A percentile compares a stretch with the other conserved stretches of the same genome.
These are phyloP conservation scores for Pseudococcus jackbeardsleyi DNA, from an alignment of 2,888 invertebrate genomes.

Conservation along the genomic window DNA sequence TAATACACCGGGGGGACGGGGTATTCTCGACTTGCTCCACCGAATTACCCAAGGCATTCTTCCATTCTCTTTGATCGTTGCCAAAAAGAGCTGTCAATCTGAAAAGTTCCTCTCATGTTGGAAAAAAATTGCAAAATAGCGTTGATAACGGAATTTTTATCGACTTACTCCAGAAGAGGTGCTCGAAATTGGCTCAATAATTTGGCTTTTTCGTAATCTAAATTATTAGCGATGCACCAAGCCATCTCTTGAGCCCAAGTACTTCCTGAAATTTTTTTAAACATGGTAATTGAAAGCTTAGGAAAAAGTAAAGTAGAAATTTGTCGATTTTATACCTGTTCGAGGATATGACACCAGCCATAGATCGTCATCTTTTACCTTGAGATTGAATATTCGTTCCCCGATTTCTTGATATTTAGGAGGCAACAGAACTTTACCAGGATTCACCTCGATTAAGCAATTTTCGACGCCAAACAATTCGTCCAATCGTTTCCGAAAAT, in stretches of 20 bases:
- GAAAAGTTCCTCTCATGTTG: background rate
- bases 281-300: background rate
- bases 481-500: conserved; percentile 75
- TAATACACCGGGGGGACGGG: conserved; percentile 81
- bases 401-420: conserved; percentile 79
- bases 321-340: conserved; percentile 76
- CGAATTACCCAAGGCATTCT: conserved; percentile 76
- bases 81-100: conserved; percentile 76
- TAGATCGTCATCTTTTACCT: conserved; percentile 82
- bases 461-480: conserved; percentile 78
- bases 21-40: conserved; percentile 79
- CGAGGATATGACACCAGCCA: conserved; percentile 92
- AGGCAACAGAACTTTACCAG: conserved; percentile 80
- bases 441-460: conserved; percentile 81
- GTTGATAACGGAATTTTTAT: background rate
- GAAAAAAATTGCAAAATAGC: background rate
- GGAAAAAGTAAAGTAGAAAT: background rate
- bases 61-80: conserved; percentile 75
- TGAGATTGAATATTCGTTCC: conserved; percentile 79
- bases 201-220: conserved; percentile 83
- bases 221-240: conserved; percentile 86
- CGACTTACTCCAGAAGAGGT: conserved; percentile 78
- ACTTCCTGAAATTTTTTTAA: conserved; percentile 75
- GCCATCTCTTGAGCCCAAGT: conserved; percentile 96
- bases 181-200: conserved; percentile 77